Percentiles rank a stretch among this genome's conserved stretches.
Conservation (phyloP, 2,888 invertebrate species). For the Alentia gelatinosa region DNA sequence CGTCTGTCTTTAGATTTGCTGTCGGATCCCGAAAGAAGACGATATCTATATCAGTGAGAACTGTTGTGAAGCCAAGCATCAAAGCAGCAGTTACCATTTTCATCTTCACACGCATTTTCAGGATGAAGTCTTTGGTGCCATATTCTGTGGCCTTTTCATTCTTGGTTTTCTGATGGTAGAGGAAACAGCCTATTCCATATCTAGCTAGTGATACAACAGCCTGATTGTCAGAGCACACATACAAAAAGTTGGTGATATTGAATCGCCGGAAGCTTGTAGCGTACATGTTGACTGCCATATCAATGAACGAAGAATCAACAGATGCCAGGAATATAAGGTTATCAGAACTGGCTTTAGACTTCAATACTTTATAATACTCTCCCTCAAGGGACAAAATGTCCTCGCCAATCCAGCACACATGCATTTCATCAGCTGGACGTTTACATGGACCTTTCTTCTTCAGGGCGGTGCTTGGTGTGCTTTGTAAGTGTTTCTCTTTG, state of each 20-base stretch:
- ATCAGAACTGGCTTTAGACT: background rate
- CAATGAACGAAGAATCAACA: constrained; percentile 15
- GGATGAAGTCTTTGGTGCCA: constrained; percentile 23
- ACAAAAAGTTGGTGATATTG: constrained; percentile 26
- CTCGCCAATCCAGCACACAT: background rate
- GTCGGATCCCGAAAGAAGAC: constrained; percentile 47
- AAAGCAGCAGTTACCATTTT: constrained; percentile 15
- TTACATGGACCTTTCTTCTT: background rate
- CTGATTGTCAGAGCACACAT: background rate
- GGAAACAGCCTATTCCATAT: background rate
- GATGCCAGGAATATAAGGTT: background rate
- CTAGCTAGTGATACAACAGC: background rate
- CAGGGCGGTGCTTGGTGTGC: too few relatives aligned
- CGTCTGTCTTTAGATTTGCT: background rate
- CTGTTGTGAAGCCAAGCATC: constrained; percentile 31
- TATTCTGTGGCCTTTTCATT: background rate
- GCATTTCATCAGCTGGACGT: background rate
- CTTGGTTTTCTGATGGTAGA: background rate
- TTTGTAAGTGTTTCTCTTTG: too few relatives aligned
- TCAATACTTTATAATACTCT: background rate
- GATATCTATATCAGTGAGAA: constrained; percentile 38
- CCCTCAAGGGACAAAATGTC: background rate
- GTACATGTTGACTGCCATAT: constrained; percentile 23
- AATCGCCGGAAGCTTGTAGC: background rate
- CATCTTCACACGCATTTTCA: constrained; percentile 45